A percentile compares a stretch with the other conserved stretches of the same genome.
These are phyloP conservation scores for Conomelus anceps DNA, from an alignment of 2,888 invertebrate species.

Conservation along the genomic window DNA sequence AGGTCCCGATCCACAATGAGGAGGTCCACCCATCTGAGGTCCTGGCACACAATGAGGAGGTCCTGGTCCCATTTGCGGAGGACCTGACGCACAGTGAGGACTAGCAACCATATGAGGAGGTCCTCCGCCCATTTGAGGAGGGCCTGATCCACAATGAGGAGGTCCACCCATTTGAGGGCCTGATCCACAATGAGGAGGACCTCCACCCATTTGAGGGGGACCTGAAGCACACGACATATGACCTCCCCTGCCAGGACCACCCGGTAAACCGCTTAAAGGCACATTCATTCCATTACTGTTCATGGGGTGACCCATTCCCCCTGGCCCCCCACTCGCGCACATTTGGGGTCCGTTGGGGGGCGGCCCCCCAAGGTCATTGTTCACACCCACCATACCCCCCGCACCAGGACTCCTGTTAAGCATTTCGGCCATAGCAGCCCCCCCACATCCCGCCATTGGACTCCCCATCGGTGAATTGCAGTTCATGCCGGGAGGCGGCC, in stretches of 20 bases:
- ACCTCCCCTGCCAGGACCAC: conserved; percentile 41
- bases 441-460: conserved; percentile 49
- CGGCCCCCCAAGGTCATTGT: conserved; percentile 50
- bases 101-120: neutral
- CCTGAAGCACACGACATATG: conserved; percentile 50
- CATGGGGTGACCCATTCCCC: neutral
- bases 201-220: conserved; percentile 42
- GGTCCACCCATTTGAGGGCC: conserved; percentile 34
- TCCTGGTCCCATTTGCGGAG: neutral
- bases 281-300: conserved; percentile 50
- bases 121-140: conserved; percentile 18
- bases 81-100: neutral
- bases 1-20: neutral
- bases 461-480: conserved; percentile 64
- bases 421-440: conserved; percentile 29
- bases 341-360: conserved; percentile 20
- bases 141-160: conserved; percentile 17
- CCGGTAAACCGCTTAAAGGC: neutral
- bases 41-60: neutral
- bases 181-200: conserved; percentile 41
- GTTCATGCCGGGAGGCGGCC: conserved; percentile 29
- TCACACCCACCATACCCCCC: conserved; percentile 53
- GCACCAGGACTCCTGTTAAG: conserved; percentile 28
- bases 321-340: neutral
- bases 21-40: neutral